Base-by-base conservation (phyloP, 2,888 invertebrate genomes). In the Heliconius ethilla region DNA sequence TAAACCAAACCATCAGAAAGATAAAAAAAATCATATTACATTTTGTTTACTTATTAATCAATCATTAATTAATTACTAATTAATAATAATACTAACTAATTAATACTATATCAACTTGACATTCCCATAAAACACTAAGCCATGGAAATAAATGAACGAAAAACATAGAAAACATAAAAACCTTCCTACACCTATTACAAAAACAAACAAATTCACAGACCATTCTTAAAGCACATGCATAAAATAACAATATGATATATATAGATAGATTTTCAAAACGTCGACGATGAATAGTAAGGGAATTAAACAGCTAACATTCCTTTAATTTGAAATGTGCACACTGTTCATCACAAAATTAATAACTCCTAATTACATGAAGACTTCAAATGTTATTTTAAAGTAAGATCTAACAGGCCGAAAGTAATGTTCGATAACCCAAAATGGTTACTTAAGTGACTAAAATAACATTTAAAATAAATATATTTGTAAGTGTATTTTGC, bases 171-270 rank as follows among this genome's bases (percentile, higher is more conserved):
- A 40, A 40, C 63, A 27, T 27, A 33, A 59, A 72, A 27, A 40
- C 18, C 18, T 13, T 40, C 25, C 10, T 63, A 74, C 27, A 74
- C 63, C 40, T 62, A 59, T 6, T 22, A 70, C 25, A 73, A 37
- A 9, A 73, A 55, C 51, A 51, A 73, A 55, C 59, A 13, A 33
- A 15, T 25, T 40, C 74, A 74, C 40, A 74, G 25, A n/a, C 6
- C 63, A 45, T 25, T 63, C 74, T 29, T 18, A 65, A 74, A 74
- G 74, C 74, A 65, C 74, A 74, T 74, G 74, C 74, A 74, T 37
- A 22, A 29, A 18, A 62, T 27, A 45, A 74, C 18, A 40, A 63
- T 40, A 73, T 15, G 27, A 63, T 29, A 27, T 33, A 33, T 33
- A 33, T 33, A 33, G 9, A 33, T 1, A 33, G 33, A 33, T 37